These are phyloP conservation scores for Otis tarda DNA, from an alignment of 2,113 vertebrate genomes.

Conservation along the genomic window DNA sequence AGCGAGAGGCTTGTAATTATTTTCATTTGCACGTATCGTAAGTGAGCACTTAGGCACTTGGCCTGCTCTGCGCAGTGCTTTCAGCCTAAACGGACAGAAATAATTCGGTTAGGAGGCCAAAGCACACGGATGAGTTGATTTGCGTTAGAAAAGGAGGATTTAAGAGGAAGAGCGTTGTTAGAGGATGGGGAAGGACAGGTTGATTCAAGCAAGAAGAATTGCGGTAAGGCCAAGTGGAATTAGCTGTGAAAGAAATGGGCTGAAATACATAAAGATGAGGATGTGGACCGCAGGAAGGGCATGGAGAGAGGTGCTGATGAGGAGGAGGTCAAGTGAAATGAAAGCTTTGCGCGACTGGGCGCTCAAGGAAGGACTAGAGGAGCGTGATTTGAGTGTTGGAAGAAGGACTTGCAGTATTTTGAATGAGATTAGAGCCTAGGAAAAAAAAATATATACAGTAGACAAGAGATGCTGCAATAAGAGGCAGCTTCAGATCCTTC, in stretches of 20 bases:
- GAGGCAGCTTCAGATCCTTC: neutral
- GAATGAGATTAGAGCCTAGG: neutral
- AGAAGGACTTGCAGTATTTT: neutral
- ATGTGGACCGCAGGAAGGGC: neutral
- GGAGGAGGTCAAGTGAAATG: neutral
- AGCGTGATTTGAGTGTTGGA: neutral
- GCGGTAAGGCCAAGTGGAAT: neutral
- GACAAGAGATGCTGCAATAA: neutral
- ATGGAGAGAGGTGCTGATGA: neutral
- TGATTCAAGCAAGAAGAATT: neutral
- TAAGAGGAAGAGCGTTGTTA: rapidly evolving
- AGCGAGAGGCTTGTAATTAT: neutral
- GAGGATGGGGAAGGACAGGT: neutral
- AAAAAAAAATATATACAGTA: neutral
- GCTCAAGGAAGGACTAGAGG: neutral
- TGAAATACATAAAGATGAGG: neutral
- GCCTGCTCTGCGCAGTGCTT: neutral
- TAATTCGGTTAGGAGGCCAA: rapidly evolving
- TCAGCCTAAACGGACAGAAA: neutral
- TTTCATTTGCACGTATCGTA: neutral
- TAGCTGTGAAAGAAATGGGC: neutral
- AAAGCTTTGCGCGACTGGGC: neutral
- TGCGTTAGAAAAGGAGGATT: neutral
- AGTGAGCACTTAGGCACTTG: rapidly evolving
- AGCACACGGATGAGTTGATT: neutral